Percentiles rank a stretch among this genome's conserved stretches.
Evolutionary conservation across 2,888 invertebrate genomes (phyloP).

Genomic region (Bellardia bayeri): DNA sequence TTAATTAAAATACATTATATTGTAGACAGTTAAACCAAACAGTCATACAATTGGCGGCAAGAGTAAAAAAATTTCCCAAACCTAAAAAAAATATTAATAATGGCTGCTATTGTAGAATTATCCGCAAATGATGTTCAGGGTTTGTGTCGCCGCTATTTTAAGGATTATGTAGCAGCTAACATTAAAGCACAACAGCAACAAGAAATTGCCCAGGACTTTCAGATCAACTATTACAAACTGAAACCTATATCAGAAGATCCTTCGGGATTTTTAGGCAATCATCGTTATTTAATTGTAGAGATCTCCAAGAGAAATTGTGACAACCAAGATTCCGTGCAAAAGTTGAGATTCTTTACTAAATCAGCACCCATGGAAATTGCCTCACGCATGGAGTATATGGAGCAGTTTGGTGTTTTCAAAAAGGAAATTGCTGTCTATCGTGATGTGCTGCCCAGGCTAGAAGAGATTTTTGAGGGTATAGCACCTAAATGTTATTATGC

Average conservation of each 20-base stretch:
- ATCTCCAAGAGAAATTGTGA: slow-evolving; percentile 73
- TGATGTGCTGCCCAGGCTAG: slow-evolving; percentile 83
- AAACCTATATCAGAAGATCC: slow-evolving; percentile 79
- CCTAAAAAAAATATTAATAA: slow-evolving; percentile 17
- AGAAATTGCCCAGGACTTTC: slow-evolving; percentile 21
- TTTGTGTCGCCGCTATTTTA: slow-evolving; percentile 72
- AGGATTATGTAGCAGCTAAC: slow-evolving; percentile 15
- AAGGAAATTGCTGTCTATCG: slow-evolving; percentile 85
- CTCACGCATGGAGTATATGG: slow-evolving; percentile 85
- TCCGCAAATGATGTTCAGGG: slow-evolving; percentile 65
- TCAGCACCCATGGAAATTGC: slow-evolving; percentile 85
- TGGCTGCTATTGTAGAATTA: slow-evolving; percentile 69
- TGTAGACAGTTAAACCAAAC: slow-evolving; percentile 3
- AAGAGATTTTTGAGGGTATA: slow-evolving; percentile 76
- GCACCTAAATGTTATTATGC: slow-evolving; percentile 84
- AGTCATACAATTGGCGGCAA: background rate
- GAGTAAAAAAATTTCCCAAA: background rate
- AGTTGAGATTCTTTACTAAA: slow-evolving; percentile 86
- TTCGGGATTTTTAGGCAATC: slow-evolving; percentile 81
- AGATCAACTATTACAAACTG: slow-evolving; percentile 78
- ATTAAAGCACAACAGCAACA: background rate
- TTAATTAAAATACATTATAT: slow-evolving; percentile 2
- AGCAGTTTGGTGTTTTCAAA: slow-evolving; percentile 84
- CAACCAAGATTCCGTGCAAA: slow-evolving; percentile 54
- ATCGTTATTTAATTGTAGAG: slow-evolving; percentile 79